Base-by-base conservation (phyloP, 2,797 vertebrate species). In the Tapirus indicus region DNA sequence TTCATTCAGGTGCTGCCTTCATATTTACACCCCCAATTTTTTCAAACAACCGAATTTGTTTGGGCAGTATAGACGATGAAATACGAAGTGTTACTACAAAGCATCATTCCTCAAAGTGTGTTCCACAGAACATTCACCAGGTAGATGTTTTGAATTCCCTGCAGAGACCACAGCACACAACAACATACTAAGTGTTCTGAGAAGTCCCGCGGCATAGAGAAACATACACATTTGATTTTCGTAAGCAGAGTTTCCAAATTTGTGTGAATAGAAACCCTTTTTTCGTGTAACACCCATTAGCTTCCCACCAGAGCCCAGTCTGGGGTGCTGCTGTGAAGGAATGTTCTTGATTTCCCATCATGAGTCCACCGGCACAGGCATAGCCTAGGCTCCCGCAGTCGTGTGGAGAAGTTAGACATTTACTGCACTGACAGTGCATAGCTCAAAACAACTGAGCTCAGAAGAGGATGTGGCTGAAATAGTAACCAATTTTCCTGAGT, bases 381-480 rank as follows among this genome's bases (percentile, higher is more conserved):
- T 0, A 35, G 86, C 16, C 32, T 16, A 0, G 69, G 49, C 62
- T 35, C 27, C 79, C 16, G 18, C 29, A 17, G 20, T 13, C 74
- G 1, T 0, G 17, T 7, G 13, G 35, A 29, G 84, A 58, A 66
- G 68, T 54, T 44, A 10, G 20, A 14, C 60, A 3, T 10, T 86
- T n/a, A 91, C 20, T 10, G 13, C n/a, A 7, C 7, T 0, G 3
- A n/a, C 0, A 2, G 3, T 41, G 35, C 18, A 18, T n/a, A 29
- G 9, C 20, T 77, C 41, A 23, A n/a, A 87, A 69, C 77, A 25
- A 10, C 2, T 32, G 18, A 10, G 29, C n/a, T 27, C 38, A 32
- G 47, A 88, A 84, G 21, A 89, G 16, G 68, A 41, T 27, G 49
- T 23, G n/a, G 44, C 69, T 69, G 56, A 80, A 64, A 69, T 29